These are phyloP conservation scores for Ginglymostoma cirratum DNA, from an alignment of 2,113 vertebrate genomes.

Conservation along the genomic window DNA sequence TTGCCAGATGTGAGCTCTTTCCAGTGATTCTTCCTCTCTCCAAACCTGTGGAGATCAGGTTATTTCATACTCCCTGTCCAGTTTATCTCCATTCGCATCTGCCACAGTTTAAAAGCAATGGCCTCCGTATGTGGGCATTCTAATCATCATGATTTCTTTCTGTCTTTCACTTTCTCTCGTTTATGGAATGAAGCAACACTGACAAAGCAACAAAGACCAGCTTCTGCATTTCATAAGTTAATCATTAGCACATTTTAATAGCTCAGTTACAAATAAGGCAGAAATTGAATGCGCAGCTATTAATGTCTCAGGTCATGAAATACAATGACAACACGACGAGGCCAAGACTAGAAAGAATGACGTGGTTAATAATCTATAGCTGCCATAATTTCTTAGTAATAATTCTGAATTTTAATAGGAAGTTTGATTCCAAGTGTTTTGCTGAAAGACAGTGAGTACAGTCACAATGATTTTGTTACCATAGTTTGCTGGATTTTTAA, in stretches of 20 bases:
- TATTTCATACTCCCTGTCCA: conserved; percentile 70
- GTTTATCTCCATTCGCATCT: conserved; percentile 82
- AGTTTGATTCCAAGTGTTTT: neutral
- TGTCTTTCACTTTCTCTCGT: conserved; percentile 37
- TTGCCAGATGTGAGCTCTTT: conserved; percentile 91
- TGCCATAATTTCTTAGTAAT: neutral
- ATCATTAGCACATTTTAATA: conserved; percentile 17
- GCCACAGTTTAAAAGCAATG: conserved; percentile 53
- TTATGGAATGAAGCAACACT: neutral
- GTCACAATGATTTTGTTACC: neutral
- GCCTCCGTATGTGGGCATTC: neutral
- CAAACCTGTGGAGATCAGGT: conserved; percentile 69
- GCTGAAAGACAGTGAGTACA: neutral
- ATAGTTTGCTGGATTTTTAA: neutral
- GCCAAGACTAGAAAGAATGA: neutral
- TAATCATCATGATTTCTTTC: conserved; percentile 40
- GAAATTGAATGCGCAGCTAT: neutral
- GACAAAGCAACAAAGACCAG: neutral
- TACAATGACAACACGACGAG: neutral
- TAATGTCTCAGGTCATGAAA: neutral
- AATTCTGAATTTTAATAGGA: neutral
- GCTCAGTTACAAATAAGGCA: neutral
- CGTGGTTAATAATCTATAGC: neutral
- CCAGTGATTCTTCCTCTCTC: conserved; percentile 61
- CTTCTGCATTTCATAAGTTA: conserved; percentile 16